phyloP scores from a whole-genome alignment of 1,140 invertebrate species.

The Olivierus martensii region DNA sequence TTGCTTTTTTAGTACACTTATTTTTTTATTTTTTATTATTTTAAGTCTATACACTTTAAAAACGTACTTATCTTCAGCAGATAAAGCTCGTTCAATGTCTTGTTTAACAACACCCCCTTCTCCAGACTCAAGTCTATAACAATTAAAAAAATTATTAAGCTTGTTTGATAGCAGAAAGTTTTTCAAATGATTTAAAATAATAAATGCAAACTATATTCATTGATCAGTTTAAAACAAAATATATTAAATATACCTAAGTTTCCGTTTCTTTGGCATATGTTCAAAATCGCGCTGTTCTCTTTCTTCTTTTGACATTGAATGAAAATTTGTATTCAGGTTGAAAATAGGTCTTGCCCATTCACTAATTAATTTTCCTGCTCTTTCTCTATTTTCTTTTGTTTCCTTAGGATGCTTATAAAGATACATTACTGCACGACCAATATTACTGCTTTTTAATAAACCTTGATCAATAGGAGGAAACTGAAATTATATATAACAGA shows the following conservation, averaged over 20 bases:
- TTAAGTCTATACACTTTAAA: not conserved
- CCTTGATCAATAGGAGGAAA: constrained; percentile 80
- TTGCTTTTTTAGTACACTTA: not conserved
- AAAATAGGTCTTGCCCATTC: constrained; percentile 96
- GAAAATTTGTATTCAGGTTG: constrained; percentile 89
- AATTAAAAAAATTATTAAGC: too few species aligned
- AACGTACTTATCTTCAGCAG: too few species aligned
- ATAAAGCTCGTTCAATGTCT: too few species aligned
- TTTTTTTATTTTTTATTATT: not conserved
- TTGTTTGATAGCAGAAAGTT: too few species aligned
- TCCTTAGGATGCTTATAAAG: constrained; percentile 98
- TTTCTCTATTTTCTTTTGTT: constrained; percentile 80
- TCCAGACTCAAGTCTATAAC: too few species aligned
- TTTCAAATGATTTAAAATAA: too few species aligned
- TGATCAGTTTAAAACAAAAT: too few species aligned
- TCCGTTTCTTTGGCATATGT: constrained; percentile 43
- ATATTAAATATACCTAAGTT: constrained; percentile 6
- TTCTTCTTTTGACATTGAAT: constrained; percentile 46
- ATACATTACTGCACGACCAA: constrained; percentile 87
- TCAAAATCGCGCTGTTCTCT: constrained; percentile 78
- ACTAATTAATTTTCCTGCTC: constrained; percentile 82
- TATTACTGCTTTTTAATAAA: constrained; percentile 82
- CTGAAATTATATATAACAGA: constrained; percentile 38
- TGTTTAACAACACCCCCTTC: too few species aligned
- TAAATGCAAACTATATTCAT: too few species aligned